Evolutionary conservation across 2,888 invertebrate species (phyloP).

Genomic region (Gasteruption jaculator): DNA sequence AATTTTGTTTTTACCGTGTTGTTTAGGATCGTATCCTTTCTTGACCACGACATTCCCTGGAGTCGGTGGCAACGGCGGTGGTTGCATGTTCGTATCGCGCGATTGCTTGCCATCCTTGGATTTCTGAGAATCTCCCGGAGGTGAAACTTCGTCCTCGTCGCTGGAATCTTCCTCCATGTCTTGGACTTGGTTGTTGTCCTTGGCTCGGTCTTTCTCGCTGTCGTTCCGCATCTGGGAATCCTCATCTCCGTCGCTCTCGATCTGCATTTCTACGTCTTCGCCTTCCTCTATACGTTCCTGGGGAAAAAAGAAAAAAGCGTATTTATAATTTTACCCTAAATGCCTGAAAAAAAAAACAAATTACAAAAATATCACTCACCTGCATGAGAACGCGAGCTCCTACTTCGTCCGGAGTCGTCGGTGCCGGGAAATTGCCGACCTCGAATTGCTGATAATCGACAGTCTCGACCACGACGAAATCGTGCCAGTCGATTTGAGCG

Average conservation of each 20-base stretch:
- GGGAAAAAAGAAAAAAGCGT: conserved; percentile 8
- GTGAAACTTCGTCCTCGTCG: conserved; percentile 58
- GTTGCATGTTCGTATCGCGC: conserved; percentile 50
- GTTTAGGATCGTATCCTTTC: conserved; percentile 94
- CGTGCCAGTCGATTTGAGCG: conserved; percentile 99
- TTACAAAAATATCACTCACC: conserved; percentile 42
- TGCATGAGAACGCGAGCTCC: conserved; percentile 91
- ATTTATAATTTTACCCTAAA: not conserved
- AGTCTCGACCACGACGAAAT: conserved; percentile 99
- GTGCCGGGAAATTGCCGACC: conserved; percentile 92
- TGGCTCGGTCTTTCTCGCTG: conserved; percentile 50
- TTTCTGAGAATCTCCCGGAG: conserved; percentile 41
- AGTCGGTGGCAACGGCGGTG: conserved; percentile 77
- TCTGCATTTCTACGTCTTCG: conserved; percentile 86
- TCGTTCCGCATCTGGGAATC: conserved; percentile 51
- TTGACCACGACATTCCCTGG: conserved; percentile 93
- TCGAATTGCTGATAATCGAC: conserved; percentile 98
- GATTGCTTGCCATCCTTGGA: conserved; percentile 51
- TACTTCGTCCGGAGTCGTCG: conserved; percentile 95
- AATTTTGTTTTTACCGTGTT: conserved; percentile 50
- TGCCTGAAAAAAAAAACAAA: not conserved
- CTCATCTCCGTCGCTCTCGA: conserved; percentile 77
- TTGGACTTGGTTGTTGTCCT: conserved; percentile 62
- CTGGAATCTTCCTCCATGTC: conserved; percentile 90
- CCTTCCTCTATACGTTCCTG: conserved; percentile 73